These are phyloP conservation scores for Heliconius congener DNA, from an alignment of 1,140 invertebrate species.

Conservation along the genomic window DNA sequence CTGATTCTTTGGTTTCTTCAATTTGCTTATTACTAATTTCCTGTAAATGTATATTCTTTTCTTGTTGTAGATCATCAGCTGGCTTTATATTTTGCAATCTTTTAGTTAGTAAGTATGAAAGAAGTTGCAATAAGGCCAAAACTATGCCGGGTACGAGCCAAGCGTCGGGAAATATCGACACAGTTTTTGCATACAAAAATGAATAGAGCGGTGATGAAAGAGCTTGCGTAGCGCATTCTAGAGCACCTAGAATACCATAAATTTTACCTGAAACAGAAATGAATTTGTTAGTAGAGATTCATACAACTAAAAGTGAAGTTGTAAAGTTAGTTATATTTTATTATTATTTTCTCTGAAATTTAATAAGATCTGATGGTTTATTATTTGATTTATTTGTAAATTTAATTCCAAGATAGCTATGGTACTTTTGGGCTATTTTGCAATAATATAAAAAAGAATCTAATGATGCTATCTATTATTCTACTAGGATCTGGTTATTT, in stretches of 20 bases:
- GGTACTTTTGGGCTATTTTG: too few relatives aligned
- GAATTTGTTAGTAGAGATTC: not conserved
- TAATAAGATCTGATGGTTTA: too few relatives aligned
- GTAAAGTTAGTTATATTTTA: not conserved
- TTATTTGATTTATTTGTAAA: too few relatives aligned
- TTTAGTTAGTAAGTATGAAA: conserved; percentile 58
- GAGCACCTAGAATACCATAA: conserved; percentile 71
- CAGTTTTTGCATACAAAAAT: conserved; percentile 67
- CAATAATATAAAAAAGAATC: too few relatives aligned
- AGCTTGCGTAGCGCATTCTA: conserved; percentile 74
- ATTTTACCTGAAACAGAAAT: conserved; percentile 74
- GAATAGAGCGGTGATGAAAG: conserved; percentile 70
- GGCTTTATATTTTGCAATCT: conserved; percentile 42
- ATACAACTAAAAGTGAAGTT: not conserved
- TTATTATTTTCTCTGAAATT: not conserved
- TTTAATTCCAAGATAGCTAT: too few relatives aligned
- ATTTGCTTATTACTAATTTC: conserved; percentile 26
- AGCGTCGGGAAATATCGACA: conserved; percentile 63
- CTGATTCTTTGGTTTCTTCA: conserved; percentile 39
- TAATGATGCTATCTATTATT: too few relatives aligned
- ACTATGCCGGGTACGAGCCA: conserved; percentile 68
- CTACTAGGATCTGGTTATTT: too few relatives aligned
- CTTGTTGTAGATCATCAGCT: conserved; percentile 22
- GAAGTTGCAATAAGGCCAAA: conserved; percentile 63
- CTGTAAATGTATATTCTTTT: conserved; percentile 38